A percentile compares a stretch with the other conserved stretches of the same genome.
phyloP scores from a whole-genome alignment of 2,888 invertebrate genomes.

The Apamea crenata region DNA sequence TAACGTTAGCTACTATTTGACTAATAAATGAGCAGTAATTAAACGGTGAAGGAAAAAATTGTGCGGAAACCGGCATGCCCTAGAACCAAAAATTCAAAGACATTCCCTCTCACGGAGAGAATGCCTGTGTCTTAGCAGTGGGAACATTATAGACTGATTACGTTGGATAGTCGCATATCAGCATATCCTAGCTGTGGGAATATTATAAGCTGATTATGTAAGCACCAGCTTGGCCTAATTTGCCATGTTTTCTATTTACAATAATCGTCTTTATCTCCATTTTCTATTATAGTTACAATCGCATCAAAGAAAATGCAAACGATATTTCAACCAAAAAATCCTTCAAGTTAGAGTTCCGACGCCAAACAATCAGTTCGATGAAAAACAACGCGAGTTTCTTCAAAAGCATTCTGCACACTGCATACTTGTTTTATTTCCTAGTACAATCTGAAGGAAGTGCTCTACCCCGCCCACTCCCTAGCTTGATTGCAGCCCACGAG shows the following conservation, averaged over 20 bases:
- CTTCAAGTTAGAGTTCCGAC: not conserved
- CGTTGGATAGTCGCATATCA: too few species aligned
- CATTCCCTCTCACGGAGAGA: not conserved
- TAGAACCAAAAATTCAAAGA: not conserved
- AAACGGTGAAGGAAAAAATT: not conserved
- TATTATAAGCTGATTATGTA: not conserved
- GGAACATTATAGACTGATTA: not conserved
- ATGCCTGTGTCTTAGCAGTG: not conserved
- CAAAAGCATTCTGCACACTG: constrained; percentile 4
- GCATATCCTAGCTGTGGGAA: not conserved
- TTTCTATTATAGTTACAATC: not conserved
- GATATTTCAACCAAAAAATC: not conserved
- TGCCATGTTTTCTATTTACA: not conserved
- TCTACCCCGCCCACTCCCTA: constrained; percentile 14
- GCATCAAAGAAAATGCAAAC: not conserved
- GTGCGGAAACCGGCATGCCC: not conserved
- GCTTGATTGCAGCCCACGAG: constrained; percentile 37
- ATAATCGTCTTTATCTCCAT: not conserved
- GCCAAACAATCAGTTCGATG: constrained; percentile 11
- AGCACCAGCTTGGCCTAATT: not conserved
- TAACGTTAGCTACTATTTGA: not conserved
- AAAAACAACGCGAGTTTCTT: constrained; percentile 35
- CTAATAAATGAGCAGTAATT: not conserved
- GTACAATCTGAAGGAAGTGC: constrained; percentile 11
- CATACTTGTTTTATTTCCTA: constrained; percentile 34